Base-by-base conservation (phyloP, 1,140 invertebrate genomes). In the Drosophila pruinosa region DNA sequence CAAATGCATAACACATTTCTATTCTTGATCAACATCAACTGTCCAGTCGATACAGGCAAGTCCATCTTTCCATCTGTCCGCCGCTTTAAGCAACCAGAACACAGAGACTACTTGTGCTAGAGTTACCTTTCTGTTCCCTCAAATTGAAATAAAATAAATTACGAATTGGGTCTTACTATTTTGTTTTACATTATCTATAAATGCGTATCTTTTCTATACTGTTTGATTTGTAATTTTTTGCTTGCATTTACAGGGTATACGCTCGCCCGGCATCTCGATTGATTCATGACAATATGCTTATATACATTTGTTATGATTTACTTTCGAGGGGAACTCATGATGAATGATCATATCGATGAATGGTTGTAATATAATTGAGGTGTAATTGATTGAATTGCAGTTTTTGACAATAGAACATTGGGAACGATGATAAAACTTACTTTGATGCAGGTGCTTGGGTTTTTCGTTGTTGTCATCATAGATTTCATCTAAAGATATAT, bases 391-490 rank as follows among this genome's bases (percentile, higher is more conserved):
- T 53, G 28, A 15, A 21, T 14, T 34, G 15, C 15, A 31, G 14
- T 50, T 34, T n/a, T 50, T 50, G 47, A 28, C 31, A 34, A 34
- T n/a, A 34, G 14, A 10, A 22, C n/a, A n/a, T n/a, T n/a, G 19
- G 17, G 7, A 57, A 15, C 36, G 19, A 53, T 47, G 53, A 48
- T 57, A 28, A 14, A 67, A 88, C 89, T 91, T 90, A 91, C 90
- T 90, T 91, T 91, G 90, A 78, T 91, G 89, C 67, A 90, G 74
- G 68, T 90, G 78, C 62, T 91, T 89, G 65, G 88, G 74, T 68
- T 91, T 91, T 83, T 91, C 90, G 89, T 91, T 92, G 67, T 93
- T 93, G 75, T 94, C 92, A 67, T 93, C 93, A 75, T 94, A 95
- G 6, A 94, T 93, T 77, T 95, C 94, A 89, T 95, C 94, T 22